Conservation (phyloP, 2,113 vertebrate genomes). For the Labrus mixtus region DNA sequence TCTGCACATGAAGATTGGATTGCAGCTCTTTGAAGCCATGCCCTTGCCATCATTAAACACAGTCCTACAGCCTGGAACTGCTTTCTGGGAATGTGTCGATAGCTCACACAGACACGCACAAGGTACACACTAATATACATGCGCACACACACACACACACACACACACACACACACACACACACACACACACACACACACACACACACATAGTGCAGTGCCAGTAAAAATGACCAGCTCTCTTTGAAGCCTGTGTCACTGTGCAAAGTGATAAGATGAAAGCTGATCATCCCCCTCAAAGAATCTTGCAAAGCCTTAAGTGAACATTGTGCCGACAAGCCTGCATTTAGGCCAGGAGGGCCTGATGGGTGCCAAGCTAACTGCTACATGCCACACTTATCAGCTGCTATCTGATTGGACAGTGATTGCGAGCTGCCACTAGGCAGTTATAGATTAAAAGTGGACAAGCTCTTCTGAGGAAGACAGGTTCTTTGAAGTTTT, state of each 20-base stretch:
- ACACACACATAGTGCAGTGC: slow-evolving; percentile 43
- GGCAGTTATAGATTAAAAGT: slow-evolving; percentile 60
- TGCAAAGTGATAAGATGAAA: slow-evolving; percentile 77
- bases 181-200: slow-evolving; percentile 28
- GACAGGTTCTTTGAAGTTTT: slow-evolving; percentile 53
- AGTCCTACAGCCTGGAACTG: slow-evolving; percentile 85
- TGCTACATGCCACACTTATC: slow-evolving; percentile 72
- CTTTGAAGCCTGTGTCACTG: slow-evolving; percentile 83
- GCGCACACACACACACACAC: slow-evolving; percentile 27
- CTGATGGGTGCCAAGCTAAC: slow-evolving; percentile 59
- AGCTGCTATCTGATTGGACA: slow-evolving; percentile 69
- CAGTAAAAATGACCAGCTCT: slow-evolving; percentile 77
- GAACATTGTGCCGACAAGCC: slow-evolving; percentile 39
- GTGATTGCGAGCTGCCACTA: slow-evolving; percentile 51
- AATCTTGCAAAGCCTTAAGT: slow-evolving; percentile 28
- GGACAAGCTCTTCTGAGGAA: slow-evolving; percentile 53
- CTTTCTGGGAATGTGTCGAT: slow-evolving; percentile 85
- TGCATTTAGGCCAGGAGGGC: slow-evolving; percentile 37
- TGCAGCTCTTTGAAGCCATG: slow-evolving; percentile 88
- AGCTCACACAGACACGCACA: slow-evolving; percentile 54
- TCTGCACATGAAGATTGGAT: slow-evolving; percentile 66
- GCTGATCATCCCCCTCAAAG: slow-evolving; percentile 60
- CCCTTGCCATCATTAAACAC: slow-evolving; percentile 90
- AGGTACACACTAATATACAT: background rate
- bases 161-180: slow-evolving; percentile 37